Base-by-base conservation (phyloP, 2,888 invertebrate genomes). In the Eudasyphora cyanicolor region DNA sequence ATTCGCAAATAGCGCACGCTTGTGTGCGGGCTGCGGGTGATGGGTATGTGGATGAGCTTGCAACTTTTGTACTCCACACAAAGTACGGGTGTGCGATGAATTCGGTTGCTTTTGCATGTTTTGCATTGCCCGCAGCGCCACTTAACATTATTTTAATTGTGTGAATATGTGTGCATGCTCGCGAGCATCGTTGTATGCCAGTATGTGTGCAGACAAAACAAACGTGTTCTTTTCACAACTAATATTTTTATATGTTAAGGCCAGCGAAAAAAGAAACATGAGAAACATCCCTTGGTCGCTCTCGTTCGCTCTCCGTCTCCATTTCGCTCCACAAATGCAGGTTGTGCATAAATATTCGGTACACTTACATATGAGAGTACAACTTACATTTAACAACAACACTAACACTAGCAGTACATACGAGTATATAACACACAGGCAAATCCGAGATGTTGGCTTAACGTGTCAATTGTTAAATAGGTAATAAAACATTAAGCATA, bases 61-160 rank as follows among this genome's bases (percentile, higher is more conserved):
- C 69, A 57, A 27, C 57, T 78, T 77, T 81, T 84, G 67, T 69
- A 67, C 81, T 67, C 78, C 71, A 71, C 71, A 71, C 45, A 84
- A 84, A 84, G 84, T 81, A 84, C 76, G 76, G 76, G 84, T 81
- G 79, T 84, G 78, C 76, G 71, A 76, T 76, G 76, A 42, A 81
- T 83, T 84, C 69, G 57, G 75, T 81, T 42, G 42, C 42, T 78
- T 76, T 76, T 21, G 62, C 42, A 76, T 78, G 60, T 81, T 78
- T 79, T 82, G 45, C 79, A 67, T 67, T 64, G 82, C 82, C 85
- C 82, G 60, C 70, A 82, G 82, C 82, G 57, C 24, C 82, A 82
- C 85, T 82, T 82, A 85, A 81, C 81, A 84, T 84, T 84, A 81
- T 84, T 84, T 84, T 67, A 84, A 81, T 84, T 79, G 84, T 79